These are phyloP conservation scores for Protodeltote pygarga DNA, from an alignment of 2,888 invertebrate genomes.

Conservation along the genomic window DNA sequence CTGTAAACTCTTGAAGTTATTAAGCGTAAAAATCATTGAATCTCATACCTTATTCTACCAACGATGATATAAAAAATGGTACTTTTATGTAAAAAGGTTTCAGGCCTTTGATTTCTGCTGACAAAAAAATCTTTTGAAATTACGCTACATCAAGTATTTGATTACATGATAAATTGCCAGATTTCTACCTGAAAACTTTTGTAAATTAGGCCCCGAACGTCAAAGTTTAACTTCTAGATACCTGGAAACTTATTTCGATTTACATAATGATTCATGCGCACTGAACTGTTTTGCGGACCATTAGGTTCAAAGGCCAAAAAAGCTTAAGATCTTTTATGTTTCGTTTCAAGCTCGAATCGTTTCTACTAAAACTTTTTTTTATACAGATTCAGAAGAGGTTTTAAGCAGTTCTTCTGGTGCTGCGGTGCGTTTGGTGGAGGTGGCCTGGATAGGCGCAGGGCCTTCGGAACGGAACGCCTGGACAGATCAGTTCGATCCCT, in stretches of 20 bases:
- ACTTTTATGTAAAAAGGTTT: too few species aligned
- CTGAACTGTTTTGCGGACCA: background rate
- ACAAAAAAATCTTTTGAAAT: conserved; percentile 13
- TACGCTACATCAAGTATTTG: background rate
- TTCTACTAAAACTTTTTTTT: conserved; percentile 19
- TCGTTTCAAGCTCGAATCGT: conserved; percentile 4
- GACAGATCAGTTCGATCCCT: conserved; percentile 93
- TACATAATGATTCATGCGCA: conserved; percentile 1
- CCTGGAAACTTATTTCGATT: conserved; percentile 17
- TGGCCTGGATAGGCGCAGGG: conserved; percentile 90
- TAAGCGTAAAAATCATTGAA: conserved; percentile 12
- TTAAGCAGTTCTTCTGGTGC: conserved; percentile 96
- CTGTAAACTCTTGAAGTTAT: conserved; percentile 25
- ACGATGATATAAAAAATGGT: too few species aligned
- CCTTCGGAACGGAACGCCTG: conserved; percentile 92
- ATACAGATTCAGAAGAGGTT: conserved; percentile 95
- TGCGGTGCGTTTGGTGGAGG: conserved; percentile 91
- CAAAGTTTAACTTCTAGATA: conserved; percentile 21
- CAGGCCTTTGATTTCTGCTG: too few species aligned
- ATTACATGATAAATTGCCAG: conserved; percentile 5
- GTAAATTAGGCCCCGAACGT: conserved; percentile 5
- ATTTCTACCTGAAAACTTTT: conserved; percentile 14
- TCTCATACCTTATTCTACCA: too few species aligned
- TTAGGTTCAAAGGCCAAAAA: conserved; percentile 2
- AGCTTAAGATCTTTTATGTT: background rate